Percentiles rank a stretch among this genome's conserved stretches.
Conservation (phyloP, 2,113 vertebrate genomes). For the Tricholaema leucomelas region DNA sequence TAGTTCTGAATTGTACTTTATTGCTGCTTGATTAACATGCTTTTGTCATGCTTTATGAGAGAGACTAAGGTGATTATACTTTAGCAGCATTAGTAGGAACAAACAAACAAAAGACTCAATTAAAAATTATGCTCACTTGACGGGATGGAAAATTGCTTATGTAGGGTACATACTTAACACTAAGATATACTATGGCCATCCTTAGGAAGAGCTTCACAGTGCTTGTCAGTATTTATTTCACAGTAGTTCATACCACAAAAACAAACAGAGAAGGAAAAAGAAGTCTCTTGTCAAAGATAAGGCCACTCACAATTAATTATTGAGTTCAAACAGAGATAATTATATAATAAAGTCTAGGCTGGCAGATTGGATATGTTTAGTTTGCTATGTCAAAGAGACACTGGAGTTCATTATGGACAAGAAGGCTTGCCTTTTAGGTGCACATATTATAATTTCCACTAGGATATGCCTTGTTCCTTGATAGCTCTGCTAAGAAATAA, state of each 20-base stretch:
- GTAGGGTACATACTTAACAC: background rate
- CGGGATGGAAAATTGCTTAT: conserved; percentile 21
- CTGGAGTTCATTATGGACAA: background rate
- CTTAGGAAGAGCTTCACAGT: conserved; percentile 13
- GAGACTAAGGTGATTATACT: conserved; percentile 34
- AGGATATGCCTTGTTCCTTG: too few relatives aligned
- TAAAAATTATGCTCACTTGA: conserved; percentile 56
- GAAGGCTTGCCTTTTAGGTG: background rate
- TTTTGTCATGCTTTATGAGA: conserved; percentile 2
- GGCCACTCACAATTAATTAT: background rate
- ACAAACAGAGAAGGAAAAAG: background rate
- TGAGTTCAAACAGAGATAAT: background rate
- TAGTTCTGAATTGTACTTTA: background rate
- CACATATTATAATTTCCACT: too few relatives aligned
- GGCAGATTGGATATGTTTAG: background rate
- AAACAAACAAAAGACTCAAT: conserved; percentile 40
- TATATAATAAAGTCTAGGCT: background rate
- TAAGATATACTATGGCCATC: background rate
- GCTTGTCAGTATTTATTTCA: conserved; percentile 8
- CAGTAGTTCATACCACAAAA: background rate
- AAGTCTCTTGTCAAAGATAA: background rate
- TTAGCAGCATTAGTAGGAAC: conserved; percentile 28
- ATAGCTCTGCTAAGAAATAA: too few relatives aligned
- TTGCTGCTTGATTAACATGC: conserved; percentile 46
- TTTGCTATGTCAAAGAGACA: background rate